phyloP scores from a whole-genome alignment of 2,113 vertebrate species.

The Gambusia holbrooki region DNA sequence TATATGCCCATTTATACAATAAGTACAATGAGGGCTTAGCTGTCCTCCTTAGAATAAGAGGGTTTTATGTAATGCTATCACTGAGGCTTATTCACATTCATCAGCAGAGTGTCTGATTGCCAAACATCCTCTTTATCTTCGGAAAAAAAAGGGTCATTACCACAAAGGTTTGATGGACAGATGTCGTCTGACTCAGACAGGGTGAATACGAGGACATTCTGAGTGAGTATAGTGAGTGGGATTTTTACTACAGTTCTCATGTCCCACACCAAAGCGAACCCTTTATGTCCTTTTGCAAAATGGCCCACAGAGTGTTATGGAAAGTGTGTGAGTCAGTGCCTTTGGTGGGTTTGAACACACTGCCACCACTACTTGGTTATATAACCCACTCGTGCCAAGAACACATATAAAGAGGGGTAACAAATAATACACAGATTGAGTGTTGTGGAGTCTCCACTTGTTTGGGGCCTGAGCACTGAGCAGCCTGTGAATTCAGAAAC shows the following conservation, averaged over 20 bases:
- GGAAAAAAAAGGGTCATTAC: conserved; percentile 7
- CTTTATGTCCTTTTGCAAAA: conserved; percentile 48
- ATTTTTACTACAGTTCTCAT: conserved; percentile 19
- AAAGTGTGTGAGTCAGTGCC: conserved; percentile 36
- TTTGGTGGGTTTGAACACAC: conserved; percentile 44
- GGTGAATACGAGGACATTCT: conserved; percentile 26
- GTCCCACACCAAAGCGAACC: conserved; percentile 22
- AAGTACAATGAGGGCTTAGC: conserved; percentile 58
- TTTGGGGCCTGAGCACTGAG: conserved; percentile 29
- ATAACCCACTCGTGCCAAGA: conserved; percentile 40
- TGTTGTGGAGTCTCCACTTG: conserved; percentile 51
- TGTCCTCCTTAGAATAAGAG: conserved; percentile 51
- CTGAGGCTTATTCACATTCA: conserved; percentile 70
- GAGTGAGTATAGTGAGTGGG: conserved; percentile 33
- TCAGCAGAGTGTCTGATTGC: conserved; percentile 42
- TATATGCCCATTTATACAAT: conserved; percentile 33
- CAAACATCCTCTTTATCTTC: conserved; percentile 20
- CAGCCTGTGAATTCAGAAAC: conserved; percentile 37
- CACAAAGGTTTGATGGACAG: conserved; percentile 22
- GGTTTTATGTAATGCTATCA: conserved; percentile 66
- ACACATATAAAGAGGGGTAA: conserved; percentile 31
- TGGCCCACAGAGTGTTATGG: conserved; percentile 18
- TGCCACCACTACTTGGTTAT: conserved; percentile 50
- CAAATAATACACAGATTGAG: conserved; percentile 27
- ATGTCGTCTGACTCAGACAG: conserved; percentile 22